Conservation (phyloP, 1,140 invertebrate species). For the Drosophila murphyi region DNA sequence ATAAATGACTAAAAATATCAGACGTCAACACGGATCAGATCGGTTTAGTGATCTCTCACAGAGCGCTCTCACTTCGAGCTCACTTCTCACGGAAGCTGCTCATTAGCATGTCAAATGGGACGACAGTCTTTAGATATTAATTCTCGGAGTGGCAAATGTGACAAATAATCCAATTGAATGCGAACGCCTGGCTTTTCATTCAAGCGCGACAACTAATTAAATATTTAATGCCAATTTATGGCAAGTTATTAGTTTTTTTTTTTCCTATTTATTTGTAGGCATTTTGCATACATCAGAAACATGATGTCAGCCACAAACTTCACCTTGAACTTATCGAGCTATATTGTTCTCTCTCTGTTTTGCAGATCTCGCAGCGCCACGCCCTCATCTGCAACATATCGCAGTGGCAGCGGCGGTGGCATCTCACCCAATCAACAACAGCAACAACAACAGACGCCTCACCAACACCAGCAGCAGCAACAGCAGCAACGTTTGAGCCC, state of each 20-base stretch:
- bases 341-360: constrained; percentile 3
- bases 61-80: neutral
- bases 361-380: constrained; percentile 89
- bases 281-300: constrained; percentile 13
- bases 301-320: constrained; percentile 47
- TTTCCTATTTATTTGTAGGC: no score
- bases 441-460: constrained; percentile 32
- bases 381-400: constrained; percentile 90
- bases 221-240: constrained; percentile 76
- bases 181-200: neutral
- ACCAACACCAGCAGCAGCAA: constrained; percentile 84
- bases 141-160: constrained; percentile 37
- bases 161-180: constrained; percentile 74
- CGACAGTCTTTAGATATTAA: constrained; percentile 21
- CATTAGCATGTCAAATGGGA: constrained; percentile 77
- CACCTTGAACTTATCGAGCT: constrained; percentile 12
- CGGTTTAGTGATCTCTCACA: neutral
- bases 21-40: constrained; percentile 49
- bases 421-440: constrained; percentile 86
- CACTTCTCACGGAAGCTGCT: constrained; percentile 76
- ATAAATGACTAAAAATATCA: constrained; percentile 52
- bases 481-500: constrained; percentile 65
- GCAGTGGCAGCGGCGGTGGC: constrained; percentile 80
- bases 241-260: constrained; percentile 14
- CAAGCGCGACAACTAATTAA: constrained; percentile 52